Evolutionary conservation across 2,888 invertebrate species (phyloP).

Genomic region (Euproctis similis): DNA sequence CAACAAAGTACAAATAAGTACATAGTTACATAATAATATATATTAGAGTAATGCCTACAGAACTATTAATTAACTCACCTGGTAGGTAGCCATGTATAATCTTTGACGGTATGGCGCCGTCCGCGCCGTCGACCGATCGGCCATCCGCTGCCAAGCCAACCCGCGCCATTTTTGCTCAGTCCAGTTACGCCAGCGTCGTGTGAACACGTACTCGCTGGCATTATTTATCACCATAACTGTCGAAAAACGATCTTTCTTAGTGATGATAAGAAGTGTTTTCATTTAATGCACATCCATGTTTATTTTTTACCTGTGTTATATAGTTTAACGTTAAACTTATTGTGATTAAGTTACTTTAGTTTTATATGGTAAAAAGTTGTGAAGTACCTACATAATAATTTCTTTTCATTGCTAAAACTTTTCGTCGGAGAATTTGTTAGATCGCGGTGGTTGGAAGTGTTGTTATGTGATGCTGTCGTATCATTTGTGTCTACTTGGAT

Average conservation of each 20-base stretch:
- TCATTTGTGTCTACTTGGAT: slow-evolving; percentile 42
- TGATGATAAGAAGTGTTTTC: slow-evolving; percentile 32
- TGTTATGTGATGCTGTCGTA: slow-evolving; percentile 31
- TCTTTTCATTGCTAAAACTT: slow-evolving; percentile 21
- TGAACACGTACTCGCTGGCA: slow-evolving; percentile 30
- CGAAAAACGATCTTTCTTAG: slow-evolving; percentile 41
- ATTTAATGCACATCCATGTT: slow-evolving; percentile 22
- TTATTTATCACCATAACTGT: slow-evolving; percentile 10
- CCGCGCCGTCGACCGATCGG: too few relatives aligned
- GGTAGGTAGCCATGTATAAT: slow-evolving; percentile 41
- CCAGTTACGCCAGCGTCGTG: slow-evolving; percentile 43
- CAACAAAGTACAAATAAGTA: too few relatives aligned
- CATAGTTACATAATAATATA: too few relatives aligned
- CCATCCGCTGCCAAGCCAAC: slow-evolving; percentile 25
- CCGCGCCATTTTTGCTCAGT: slow-evolving; percentile 58
- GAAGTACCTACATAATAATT: too few relatives aligned
- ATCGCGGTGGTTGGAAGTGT: slow-evolving; percentile 23
- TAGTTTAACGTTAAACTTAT: slow-evolving; percentile 16
- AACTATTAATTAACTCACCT: slow-evolving; percentile 24
- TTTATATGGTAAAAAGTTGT: slow-evolving; percentile 27
- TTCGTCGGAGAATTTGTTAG: slow-evolving; percentile 16
- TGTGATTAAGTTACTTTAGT: slow-evolving; percentile 10
- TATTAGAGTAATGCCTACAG: slow-evolving; percentile 1
- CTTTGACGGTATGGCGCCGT: slow-evolving; percentile 30
- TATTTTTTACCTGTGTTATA: slow-evolving; percentile 17